These are phyloP conservation scores for Gymnocheta viridis DNA, from an alignment of 2,888 invertebrate genomes.

Conservation along the genomic window DNA sequence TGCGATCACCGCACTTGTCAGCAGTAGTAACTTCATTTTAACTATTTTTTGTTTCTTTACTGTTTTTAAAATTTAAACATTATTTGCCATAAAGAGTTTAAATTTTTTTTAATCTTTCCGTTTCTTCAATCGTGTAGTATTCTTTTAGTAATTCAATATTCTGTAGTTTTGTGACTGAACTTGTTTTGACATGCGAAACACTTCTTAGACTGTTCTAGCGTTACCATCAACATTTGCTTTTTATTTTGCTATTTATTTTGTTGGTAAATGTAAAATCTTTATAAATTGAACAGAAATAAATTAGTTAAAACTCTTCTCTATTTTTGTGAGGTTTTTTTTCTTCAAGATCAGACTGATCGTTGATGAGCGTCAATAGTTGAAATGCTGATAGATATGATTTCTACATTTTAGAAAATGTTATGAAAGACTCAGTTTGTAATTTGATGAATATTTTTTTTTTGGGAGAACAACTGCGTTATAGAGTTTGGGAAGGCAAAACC, in stretches of 20 bases:
- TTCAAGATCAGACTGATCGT: constrained; percentile 19
- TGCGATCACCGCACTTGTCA: neutral
- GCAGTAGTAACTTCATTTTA: constrained; percentile 63
- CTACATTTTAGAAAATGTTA: neutral
- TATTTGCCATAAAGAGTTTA: constrained; percentile 5
- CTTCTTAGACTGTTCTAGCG: constrained; percentile 77
- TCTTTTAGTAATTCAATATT: neutral
- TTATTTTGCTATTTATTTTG: constrained; percentile 75
- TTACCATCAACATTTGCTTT: constrained; percentile 78
- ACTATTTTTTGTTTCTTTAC: neutral
- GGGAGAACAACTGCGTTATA: neutral
- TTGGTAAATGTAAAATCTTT: constrained; percentile 33
- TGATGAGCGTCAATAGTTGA: constrained; percentile 53
- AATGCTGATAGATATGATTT: constrained; percentile 31
- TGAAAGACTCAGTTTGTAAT: constrained; percentile 39
- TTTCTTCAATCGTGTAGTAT: neutral
- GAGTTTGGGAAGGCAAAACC: neutral
- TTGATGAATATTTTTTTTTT: neutral
- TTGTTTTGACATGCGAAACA: constrained; percentile 75
- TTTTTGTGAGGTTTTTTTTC: neutral
- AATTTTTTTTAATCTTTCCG: neutral
- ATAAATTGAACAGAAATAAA: neutral
- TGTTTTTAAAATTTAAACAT: constrained; percentile 20
- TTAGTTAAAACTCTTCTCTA: neutral
- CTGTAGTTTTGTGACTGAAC: constrained; percentile 63